Percentiles rank a stretch among this genome's conserved stretches.
Conservation (phyloP, 2,113 vertebrate species). For the Daphoenositta chrysoptera region DNA sequence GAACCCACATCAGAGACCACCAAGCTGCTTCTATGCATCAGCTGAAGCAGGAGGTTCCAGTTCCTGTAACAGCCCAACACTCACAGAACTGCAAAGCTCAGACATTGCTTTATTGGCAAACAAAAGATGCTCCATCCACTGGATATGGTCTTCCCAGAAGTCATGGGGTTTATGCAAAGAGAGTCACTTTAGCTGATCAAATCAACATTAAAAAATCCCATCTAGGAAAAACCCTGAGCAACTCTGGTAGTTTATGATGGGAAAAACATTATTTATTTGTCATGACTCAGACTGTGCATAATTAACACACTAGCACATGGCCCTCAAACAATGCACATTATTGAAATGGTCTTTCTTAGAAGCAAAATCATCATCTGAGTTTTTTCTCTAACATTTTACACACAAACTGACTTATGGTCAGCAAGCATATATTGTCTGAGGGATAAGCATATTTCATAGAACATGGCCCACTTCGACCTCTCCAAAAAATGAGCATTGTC, state of each 20-base stretch:
- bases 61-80: not conserved
- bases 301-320: fast-evolving
- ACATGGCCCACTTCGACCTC: fast-evolving
- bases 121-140: not conserved
- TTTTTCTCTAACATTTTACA: not conserved
- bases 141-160: not conserved
- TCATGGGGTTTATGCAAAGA: not conserved
- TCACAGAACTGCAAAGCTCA: not conserved
- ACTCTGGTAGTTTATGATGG: not conserved
- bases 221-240: not conserved
- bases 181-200: not conserved
- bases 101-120: not conserved
- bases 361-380: not conserved
- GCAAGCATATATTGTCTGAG: not conserved
- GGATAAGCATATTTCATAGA: not conserved
- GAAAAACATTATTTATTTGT: not conserved
- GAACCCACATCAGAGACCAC: not conserved
- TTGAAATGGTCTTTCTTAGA: not conserved
- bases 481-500: not conserved
- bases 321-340: not conserved
- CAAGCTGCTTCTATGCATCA: not conserved
- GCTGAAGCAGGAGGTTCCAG: not conserved
- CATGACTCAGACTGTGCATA: not conserved
- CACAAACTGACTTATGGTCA: not conserved
- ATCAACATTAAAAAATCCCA: not conserved